Conservation (phyloP, 2,113 vertebrate species). For the Passer domesticus region DNA sequence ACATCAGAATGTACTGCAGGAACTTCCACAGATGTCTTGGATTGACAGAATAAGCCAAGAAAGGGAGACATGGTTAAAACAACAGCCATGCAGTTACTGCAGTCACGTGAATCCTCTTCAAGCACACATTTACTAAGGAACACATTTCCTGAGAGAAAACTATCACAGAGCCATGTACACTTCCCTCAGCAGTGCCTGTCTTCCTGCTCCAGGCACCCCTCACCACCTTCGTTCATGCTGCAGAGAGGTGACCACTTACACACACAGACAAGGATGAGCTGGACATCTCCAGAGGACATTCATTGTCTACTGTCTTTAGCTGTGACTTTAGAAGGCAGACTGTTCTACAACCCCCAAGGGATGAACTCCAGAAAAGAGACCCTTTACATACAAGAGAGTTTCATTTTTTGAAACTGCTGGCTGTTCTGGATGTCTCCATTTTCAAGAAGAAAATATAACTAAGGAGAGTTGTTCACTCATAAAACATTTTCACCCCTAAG, state of each 20-base stretch:
- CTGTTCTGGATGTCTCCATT: not conserved
- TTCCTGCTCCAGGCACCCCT: not conserved
- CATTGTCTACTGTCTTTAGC: not conserved
- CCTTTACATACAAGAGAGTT: not conserved
- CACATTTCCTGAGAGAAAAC: not conserved
- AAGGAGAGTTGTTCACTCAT: not conserved
- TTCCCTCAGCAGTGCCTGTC: not conserved
- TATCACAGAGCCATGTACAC: fast-evolving
- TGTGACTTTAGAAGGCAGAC: not conserved
- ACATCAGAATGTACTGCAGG: not conserved
- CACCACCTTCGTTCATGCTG: not conserved
- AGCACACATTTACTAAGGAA: not conserved
- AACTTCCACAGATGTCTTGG: not conserved
- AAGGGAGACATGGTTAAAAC: not conserved
- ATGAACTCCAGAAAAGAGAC: not conserved
- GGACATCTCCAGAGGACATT: not conserved
- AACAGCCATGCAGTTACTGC: not conserved
- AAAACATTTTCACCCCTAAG: not conserved
- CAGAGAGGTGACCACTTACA: not conserved
- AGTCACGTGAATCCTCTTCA: not conserved
- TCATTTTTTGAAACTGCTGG: not conserved
- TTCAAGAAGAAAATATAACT: not conserved
- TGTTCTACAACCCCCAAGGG: not conserved
- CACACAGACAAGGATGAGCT: not conserved
- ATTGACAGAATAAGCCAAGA: not conserved